Evolutionary conservation across 2,797 vertebrate genomes (phyloP), one percentile per base, ranked within the genome.

Genomic region (Coccyzus lansbergi): DNA sequence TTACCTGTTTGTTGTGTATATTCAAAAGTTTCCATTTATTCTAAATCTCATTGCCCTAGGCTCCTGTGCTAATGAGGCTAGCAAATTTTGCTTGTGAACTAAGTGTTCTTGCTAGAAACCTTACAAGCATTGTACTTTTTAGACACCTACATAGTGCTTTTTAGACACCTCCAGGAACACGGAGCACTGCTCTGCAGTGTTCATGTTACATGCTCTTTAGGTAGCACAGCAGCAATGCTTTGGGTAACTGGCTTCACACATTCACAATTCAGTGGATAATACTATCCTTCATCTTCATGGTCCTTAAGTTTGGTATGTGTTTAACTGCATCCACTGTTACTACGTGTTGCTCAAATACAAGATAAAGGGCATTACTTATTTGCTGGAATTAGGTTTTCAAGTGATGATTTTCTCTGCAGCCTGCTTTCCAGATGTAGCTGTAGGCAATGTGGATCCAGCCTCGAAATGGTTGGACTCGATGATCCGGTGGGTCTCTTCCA

Each of bases 121-220:
- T 55, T 40, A 12, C 25, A 28, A 55, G 42, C 38, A 4, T 19
- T 36, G 31, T 33, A 31, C 33, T 48, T 31, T 60, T 82, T 48
- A 46, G 68, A 42, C 33, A 65, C 64, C 44, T 51, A 1, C 1
- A 20, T 10, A 48, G 46, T 87, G 76, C 36, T 78, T 79, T 89
- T 80, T 44, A 46, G 68, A 42, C n/a, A 65, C 64, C 44, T 51
- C 1, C 1, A 28, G 42, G 36, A 80, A 15, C 0, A 0, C 5
- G 53, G 29, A 42, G 24, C 0, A 0, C 31, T 0, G 0, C 63
- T 79, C 55, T 4, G 4, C 80, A 79, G 60, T 0, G 0, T 26
- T 85, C 2, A 0, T 11, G 15, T 46, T 82, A 62, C 28, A 7
- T 64, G 33, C 64, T 58, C 0, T 0, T 49, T 46, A 9, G 52